These are phyloP conservation scores for Etheostoma cragini DNA, from an alignment of 2,113 vertebrate genomes.

Conservation along the genomic window DNA sequence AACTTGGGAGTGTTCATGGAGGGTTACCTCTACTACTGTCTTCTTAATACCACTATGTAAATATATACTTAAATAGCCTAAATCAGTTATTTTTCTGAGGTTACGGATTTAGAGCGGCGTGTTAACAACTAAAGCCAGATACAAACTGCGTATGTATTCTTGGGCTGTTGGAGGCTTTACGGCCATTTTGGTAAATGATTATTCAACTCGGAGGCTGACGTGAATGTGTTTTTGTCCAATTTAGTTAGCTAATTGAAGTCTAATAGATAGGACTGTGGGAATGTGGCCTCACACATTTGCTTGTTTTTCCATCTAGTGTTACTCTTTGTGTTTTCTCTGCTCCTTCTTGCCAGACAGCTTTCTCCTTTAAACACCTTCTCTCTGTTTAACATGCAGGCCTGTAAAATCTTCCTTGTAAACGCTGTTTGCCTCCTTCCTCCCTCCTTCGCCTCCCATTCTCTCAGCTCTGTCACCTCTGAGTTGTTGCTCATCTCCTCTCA, in stretches of 20 bases:
- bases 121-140: not conserved
- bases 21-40: not conserved
- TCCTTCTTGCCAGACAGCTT: slow-evolving; percentile 49
- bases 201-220: not conserved
- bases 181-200: not conserved
- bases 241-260: not conserved
- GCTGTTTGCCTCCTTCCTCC: slow-evolving; percentile 14
- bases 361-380: slow-evolving; percentile 53
- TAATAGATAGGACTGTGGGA: not conserved
- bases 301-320: not conserved
- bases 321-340: not conserved
- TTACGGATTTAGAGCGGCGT: not conserved
- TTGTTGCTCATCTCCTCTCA: slow-evolving; percentile 35
- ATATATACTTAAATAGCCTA: not conserved
- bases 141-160: not conserved
- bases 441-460: not conserved
- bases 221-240: not conserved
- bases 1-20: not conserved
- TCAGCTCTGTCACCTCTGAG: slow-evolving; percentile 32
- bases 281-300: not conserved
- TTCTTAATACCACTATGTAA: not conserved
- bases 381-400: slow-evolving; percentile 47
- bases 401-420: slow-evolving; percentile 64
- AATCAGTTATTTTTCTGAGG: not conserved
- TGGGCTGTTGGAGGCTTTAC: not conserved